Evolutionary conservation across 2,888 invertebrate genomes (phyloP).

Genomic region (Drosophila hamatofila): DNA sequence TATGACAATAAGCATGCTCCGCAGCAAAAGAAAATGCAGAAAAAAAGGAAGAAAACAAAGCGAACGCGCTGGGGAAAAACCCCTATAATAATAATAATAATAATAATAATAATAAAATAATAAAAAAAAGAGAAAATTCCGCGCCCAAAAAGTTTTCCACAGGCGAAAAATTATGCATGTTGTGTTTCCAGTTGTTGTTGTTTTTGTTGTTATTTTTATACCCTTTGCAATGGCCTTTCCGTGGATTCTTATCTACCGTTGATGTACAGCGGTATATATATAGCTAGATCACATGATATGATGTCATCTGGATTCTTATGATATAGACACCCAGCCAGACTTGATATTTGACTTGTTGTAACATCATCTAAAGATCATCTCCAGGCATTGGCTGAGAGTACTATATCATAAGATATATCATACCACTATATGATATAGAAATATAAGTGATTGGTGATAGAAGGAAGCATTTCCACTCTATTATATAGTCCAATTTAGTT

Average conservation of each 20-base stretch:
- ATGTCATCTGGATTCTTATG: not conserved
- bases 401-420: too few species aligned
- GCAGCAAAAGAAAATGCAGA: slow-evolving; percentile 1
- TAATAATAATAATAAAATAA: slow-evolving; percentile 23
- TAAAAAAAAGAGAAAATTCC: slow-evolving; percentile 32
- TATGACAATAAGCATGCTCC: slow-evolving; percentile 45
- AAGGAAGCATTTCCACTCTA: too few species aligned
- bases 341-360: not conserved
- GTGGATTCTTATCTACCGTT: not conserved
- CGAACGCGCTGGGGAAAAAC: not conserved
- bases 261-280: not conserved
- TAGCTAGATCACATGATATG: not conserved
- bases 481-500: too few species aligned
- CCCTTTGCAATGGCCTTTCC: slow-evolving; percentile 1
- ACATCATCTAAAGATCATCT: not conserved
- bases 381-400: not conserved
- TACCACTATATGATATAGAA: too few species aligned
- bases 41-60: slow-evolving; percentile 8
- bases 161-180: slow-evolving; percentile 24
- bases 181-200: slow-evolving; percentile 6
- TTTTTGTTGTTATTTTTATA: slow-evolving; percentile 1
- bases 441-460: too few species aligned
- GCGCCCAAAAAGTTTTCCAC: slow-evolving; percentile 41
- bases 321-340: not conserved
- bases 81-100: slow-evolving; percentile 2